Evolutionary conservation across 2,113 vertebrate species (phyloP).

Genomic region (Thunnus thynnus): DNA sequence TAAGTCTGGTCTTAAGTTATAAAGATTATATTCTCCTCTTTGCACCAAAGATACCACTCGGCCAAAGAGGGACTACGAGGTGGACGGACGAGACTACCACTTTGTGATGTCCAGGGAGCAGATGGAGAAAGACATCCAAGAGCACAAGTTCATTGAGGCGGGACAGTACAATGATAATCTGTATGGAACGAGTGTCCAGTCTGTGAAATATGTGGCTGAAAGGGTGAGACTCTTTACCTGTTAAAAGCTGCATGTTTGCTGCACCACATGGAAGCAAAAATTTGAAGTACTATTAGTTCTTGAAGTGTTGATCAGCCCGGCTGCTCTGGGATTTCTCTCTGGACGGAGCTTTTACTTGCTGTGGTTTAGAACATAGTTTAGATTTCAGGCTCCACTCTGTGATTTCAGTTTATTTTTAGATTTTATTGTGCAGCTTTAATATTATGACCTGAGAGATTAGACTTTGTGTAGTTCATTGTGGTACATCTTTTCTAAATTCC

Average conservation of each 20-base stretch:
- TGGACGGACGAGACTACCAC: slow-evolving; percentile 96
- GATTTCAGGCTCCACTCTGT: background rate
- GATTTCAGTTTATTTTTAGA: background rate
- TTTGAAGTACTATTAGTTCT: background rate
- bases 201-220: slow-evolving; percentile 97
- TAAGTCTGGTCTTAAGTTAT: no score
- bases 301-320: background rate
- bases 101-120: slow-evolving; percentile 97
- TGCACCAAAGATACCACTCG: slow-evolving; percentile 91
- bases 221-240: slow-evolving; percentile 86
- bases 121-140: slow-evolving; percentile 99
- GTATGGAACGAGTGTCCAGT: slow-evolving; percentile 97
- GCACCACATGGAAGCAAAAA: background rate
- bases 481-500: slow-evolving; percentile 33
- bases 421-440: background rate
- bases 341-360: background rate
- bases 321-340: background rate
- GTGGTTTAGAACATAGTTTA: background rate
- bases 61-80: slow-evolving; percentile 94
- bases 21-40: background rate
- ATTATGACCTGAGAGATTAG: background rate
- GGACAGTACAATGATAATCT: slow-evolving; percentile 99
- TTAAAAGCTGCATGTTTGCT: background rate
- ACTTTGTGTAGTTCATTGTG: background rate
- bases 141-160: slow-evolving; percentile 99